Percentiles rank a stretch among this genome's conserved stretches.
Evolutionary conservation across 2,888 invertebrate species (phyloP).

Genomic region (Polylopha cassiicola): DNA sequence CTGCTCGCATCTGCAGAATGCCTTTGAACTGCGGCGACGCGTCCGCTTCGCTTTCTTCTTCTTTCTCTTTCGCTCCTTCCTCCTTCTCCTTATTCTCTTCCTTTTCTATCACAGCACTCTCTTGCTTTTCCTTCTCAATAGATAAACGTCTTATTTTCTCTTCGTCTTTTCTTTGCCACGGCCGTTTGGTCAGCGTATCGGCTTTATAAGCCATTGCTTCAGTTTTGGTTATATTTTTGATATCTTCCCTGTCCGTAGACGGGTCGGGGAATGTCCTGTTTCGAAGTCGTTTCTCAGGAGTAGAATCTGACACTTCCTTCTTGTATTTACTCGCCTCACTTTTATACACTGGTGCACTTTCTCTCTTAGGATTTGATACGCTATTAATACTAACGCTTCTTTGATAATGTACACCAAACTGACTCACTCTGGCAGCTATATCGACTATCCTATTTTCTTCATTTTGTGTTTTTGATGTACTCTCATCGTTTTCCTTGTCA

Average conservation of each 20-base stretch:
- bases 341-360: conserved; percentile 61
- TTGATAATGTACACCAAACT: conserved; percentile 66
- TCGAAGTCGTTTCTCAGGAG: conserved; percentile 67
- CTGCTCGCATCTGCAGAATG: conserved; percentile 84
- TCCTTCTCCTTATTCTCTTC: conserved; percentile 54
- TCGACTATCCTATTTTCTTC: conserved; percentile 62
- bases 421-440: conserved; percentile 64
- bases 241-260: conserved; percentile 67
- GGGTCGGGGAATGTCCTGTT: conserved; percentile 73
- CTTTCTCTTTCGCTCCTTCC: conserved; percentile 48
- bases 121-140: conserved; percentile 54
- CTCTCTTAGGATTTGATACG: conserved; percentile 58
- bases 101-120: conserved; percentile 65
- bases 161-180: conserved; percentile 64
- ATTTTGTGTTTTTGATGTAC: conserved; percentile 37
- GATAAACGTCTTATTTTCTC: conserved; percentile 50
- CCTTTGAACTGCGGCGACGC: conserved; percentile 80
- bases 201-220: conserved; percentile 65
- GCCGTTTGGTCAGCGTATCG: conserved; percentile 63
- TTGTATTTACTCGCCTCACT: conserved; percentile 70
- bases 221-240: conserved; percentile 59
- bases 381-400: conserved; percentile 66
- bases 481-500: conserved; percentile 83
- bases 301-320: conserved; percentile 71
- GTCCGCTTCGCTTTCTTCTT: conserved; percentile 52